Evolutionary conservation across 2,888 invertebrate species (phyloP).

Genomic region (Steromphala cineraria): DNA sequence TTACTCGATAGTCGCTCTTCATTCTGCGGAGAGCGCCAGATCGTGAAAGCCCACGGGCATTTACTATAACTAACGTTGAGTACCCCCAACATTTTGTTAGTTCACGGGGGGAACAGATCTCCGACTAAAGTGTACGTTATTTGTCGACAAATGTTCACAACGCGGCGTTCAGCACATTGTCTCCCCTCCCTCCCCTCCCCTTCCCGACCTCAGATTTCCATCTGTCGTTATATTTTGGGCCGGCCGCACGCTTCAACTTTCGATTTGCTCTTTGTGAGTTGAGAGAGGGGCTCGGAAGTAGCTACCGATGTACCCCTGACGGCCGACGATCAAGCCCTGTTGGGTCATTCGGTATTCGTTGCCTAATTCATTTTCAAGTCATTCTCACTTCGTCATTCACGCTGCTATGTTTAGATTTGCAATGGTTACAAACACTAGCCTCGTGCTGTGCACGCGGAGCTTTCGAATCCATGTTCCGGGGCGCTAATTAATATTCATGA

Average conservation of each 20-base stretch:
- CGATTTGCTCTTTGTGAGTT: conserved; percentile 13
- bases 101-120: neutral
- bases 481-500: conserved; percentile 31
- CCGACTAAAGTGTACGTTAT: neutral
- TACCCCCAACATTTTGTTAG: neutral
- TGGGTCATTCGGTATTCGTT: conserved; percentile 13
- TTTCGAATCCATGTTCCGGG: conserved; percentile 22
- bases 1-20: neutral
- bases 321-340: neutral
- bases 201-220: neutral
- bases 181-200: neutral
- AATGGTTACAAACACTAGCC: conserved; percentile 16
- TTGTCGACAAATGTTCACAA: conserved; percentile 15
- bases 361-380: conserved; percentile 18
- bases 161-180: neutral
- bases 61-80: neutral
- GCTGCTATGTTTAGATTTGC: conserved; percentile 16
- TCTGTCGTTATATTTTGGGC: conserved; percentile 14
- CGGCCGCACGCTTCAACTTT: conserved; percentile 7
- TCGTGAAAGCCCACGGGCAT: neutral
- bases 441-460: conserved; percentile 18
- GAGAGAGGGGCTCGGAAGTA: neutral
- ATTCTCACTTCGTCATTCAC: conserved; percentile 4
- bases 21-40: neutral
- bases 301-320: neutral